phyloP scores from a whole-genome alignment of 2,888 invertebrate species.

The Leuctra nigra region DNA sequence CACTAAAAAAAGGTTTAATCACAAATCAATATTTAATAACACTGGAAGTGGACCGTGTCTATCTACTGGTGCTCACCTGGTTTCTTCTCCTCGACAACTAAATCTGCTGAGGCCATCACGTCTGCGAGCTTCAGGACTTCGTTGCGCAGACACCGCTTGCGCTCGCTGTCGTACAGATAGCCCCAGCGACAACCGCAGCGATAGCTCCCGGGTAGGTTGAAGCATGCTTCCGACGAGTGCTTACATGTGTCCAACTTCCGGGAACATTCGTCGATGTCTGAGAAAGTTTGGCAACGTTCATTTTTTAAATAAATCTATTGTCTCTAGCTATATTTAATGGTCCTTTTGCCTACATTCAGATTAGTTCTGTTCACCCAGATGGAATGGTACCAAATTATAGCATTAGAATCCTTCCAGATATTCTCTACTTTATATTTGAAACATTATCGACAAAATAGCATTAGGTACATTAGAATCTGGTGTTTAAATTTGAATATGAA shows the following conservation, averaged over 20 bases:
- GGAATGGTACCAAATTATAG: too few relatives aligned
- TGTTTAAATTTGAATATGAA: background rate
- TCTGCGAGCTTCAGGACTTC: constrained; percentile 29
- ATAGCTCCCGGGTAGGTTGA: constrained; percentile 49
- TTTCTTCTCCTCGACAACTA: too few relatives aligned
- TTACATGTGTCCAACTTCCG: constrained; percentile 39
- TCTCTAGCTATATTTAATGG: too few relatives aligned
- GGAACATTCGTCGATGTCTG: constrained; percentile 51
- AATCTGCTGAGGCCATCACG: too few relatives aligned
- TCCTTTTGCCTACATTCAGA: background rate
- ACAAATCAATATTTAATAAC: too few relatives aligned
- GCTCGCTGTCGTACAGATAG: constrained; percentile 36
- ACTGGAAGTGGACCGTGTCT: too few relatives aligned
- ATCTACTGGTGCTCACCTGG: too few relatives aligned
- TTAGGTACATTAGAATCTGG: background rate
- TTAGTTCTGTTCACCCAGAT: background rate
- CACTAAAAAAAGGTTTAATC: too few relatives aligned
- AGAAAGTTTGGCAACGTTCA: background rate
- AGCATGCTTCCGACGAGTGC: constrained; percentile 44
- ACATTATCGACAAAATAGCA: background rate
- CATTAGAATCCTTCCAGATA: too few relatives aligned
- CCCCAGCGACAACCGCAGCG: constrained; percentile 48
- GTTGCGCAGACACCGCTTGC: constrained; percentile 34
- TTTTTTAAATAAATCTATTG: too few relatives aligned
- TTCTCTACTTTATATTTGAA: background rate